A percentile compares a stretch with the other conserved stretches of the same genome.
Evolutionary conservation across 2,888 invertebrate species (phyloP).

Genomic region (Villa cingulata): DNA sequence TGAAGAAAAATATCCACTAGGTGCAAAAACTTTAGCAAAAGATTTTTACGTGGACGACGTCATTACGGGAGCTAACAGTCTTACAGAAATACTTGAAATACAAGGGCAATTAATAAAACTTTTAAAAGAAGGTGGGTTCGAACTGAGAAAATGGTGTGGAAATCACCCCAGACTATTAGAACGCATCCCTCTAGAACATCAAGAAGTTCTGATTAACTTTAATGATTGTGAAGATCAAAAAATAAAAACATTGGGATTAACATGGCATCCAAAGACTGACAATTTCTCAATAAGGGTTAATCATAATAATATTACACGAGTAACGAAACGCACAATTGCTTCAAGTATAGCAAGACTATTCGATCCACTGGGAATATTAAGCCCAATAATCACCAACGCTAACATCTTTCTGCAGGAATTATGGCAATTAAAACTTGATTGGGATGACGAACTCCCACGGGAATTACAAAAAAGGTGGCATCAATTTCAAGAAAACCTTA

Average conservation of each 20-base stretch:
- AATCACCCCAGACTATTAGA: not conserved
- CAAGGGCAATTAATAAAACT: not conserved
- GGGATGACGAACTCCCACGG: constrained; percentile 4
- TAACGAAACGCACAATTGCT: not conserved
- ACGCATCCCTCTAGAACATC: not conserved
- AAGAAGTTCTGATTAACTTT: not conserved
- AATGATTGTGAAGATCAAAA: not conserved
- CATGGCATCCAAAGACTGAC: not conserved
- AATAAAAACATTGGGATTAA: not conserved
- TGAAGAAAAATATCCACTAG: not conserved
- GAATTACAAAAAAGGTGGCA: not conserved
- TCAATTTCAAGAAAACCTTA: not conserved
- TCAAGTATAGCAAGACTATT: not conserved
- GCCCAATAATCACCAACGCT: not conserved
- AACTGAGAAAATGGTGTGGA: no score
- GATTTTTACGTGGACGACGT: constrained; percentile 4
- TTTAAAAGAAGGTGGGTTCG: not conserved
- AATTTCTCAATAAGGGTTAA: not conserved
- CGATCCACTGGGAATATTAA: constrained; percentile 5
- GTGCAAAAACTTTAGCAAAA: not conserved
- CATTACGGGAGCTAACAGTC: not conserved
- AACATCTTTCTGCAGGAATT: constrained; percentile 8
- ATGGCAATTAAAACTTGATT: constrained; percentile 3
- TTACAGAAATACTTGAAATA: not conserved
- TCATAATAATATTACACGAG: not conserved